phyloP scores from a whole-genome alignment of 2,888 invertebrate genomes.

The Pyrochroa serraticornis region DNA sequence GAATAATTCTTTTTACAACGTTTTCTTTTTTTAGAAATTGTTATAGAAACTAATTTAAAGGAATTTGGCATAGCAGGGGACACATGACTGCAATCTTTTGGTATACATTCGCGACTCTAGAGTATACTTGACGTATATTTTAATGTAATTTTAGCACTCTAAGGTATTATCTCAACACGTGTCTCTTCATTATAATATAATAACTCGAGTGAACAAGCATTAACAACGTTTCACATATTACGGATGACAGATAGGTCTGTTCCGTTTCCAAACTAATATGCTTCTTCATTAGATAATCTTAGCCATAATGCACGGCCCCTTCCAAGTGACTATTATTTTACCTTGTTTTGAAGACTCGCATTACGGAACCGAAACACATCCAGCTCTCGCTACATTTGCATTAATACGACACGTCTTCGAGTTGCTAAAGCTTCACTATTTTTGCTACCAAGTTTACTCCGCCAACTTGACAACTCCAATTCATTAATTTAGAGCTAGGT shows the following conservation, averaged over 20 bases:
- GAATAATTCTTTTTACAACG: too few species aligned
- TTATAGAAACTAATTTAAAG: too few species aligned
- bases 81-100: too few species aligned
- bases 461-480: not conserved
- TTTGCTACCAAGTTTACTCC: not conserved
- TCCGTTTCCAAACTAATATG: constrained; percentile 14
- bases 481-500: not conserved
- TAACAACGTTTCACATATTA: constrained; percentile 29
- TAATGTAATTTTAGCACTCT: too few species aligned
- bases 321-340: constrained; percentile 19
- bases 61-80: too few species aligned
- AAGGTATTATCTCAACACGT: constrained; percentile 26
- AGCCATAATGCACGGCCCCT: constrained; percentile 22
- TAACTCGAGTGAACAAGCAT: constrained; percentile 27
- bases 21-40: too few species aligned
- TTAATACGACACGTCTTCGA: too few species aligned
- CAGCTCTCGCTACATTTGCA: too few species aligned
- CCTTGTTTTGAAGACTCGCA: constrained; percentile 11
- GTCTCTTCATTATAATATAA: constrained; percentile 27
- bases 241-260: constrained; percentile 28
- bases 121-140: too few species aligned
- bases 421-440: too few species aligned
- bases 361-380: constrained; percentile 15
- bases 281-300: constrained; percentile 24
- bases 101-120: too few species aligned